These are phyloP conservation scores for Triplophysa tibetana DNA, from an alignment of 2,113 vertebrate species.

Conservation along the genomic window DNA sequence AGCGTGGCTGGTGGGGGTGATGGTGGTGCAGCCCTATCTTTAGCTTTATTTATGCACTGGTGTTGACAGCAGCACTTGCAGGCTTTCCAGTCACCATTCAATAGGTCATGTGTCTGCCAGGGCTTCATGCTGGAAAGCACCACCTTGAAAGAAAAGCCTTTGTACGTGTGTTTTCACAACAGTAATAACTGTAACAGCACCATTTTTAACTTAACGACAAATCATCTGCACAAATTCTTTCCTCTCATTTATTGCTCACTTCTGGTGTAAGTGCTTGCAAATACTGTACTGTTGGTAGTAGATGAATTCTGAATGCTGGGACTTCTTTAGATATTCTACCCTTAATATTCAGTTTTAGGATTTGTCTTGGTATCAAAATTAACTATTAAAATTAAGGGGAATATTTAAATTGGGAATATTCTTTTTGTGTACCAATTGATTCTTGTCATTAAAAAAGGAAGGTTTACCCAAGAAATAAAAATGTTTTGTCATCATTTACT, in stretches of 20 bases:
- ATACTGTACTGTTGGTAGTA: not conserved
- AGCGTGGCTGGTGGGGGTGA: slow-evolving; percentile 74
- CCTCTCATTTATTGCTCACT: slow-evolving; percentile 67
- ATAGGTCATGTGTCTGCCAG: slow-evolving; percentile 68
- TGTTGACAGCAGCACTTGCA: slow-evolving; percentile 82
- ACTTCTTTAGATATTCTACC: not conserved
- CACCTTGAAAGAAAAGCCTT: slow-evolving; percentile 57
- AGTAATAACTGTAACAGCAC: slow-evolving; percentile 59
- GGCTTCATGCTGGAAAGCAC: slow-evolving; percentile 65
- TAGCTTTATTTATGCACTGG: slow-evolving; percentile 85
- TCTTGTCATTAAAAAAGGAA: too few species aligned
- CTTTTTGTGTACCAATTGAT: too few species aligned
- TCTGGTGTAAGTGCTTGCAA: not conserved
- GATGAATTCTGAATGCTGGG: not conserved
- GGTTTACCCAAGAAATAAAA: too few species aligned
- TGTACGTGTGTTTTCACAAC: slow-evolving; percentile 43
- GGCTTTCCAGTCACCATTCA: slow-evolving; percentile 77
- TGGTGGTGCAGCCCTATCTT: slow-evolving; percentile 75
- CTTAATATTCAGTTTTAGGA: too few species aligned
- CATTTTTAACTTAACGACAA: slow-evolving; percentile 61
- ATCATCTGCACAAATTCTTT: slow-evolving; percentile 68
- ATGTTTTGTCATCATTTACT: too few species aligned
- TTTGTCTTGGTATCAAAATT: too few species aligned
- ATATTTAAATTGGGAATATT: too few species aligned
- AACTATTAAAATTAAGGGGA: too few species aligned